These are phyloP conservation scores for Teleopsis dalmanni DNA, from an alignment of 1,140 invertebrate genomes.

Conservation along the genomic window DNA sequence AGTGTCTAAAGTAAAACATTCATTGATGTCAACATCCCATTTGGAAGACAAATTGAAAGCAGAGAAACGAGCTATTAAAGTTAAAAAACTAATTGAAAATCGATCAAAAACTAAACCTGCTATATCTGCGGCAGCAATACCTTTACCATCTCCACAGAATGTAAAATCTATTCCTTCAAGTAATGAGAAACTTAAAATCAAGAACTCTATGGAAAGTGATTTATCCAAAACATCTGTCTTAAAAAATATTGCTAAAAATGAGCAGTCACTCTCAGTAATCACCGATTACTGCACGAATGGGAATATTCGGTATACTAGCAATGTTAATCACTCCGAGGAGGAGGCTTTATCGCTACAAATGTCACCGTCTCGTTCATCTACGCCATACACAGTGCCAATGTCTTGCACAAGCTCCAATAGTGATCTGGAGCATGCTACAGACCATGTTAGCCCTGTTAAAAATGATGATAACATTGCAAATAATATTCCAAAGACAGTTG, in stretches of 20 bases:
- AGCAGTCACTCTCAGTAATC: not conserved
- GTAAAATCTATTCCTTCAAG: not conserved
- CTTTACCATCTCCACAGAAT: constrained; percentile 13
- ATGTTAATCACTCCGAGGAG: constrained; percentile 14
- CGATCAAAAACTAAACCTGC: constrained; percentile 3
- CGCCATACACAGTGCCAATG: constrained; percentile 29
- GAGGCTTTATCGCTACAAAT: constrained; percentile 29
- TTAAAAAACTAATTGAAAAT: constrained; percentile 6
- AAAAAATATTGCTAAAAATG: not conserved
- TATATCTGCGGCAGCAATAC: constrained; percentile 19
- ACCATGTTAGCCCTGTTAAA: constrained; percentile 17
- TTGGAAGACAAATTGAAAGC: constrained; percentile 3
- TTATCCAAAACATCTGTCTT: not conserved
- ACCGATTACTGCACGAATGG: too few species aligned
- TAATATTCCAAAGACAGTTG: not conserved
- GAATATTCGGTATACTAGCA: too few species aligned
- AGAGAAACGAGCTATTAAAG: not conserved
- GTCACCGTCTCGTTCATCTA: constrained; percentile 32
- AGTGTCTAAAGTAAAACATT: too few species aligned
- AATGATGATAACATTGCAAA: constrained; percentile 7
- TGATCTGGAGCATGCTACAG: constrained; percentile 24
- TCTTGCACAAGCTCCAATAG: constrained; percentile 32
- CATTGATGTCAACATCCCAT: too few species aligned
- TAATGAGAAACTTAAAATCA: not conserved
- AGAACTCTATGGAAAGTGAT: not conserved